phyloP scores from a whole-genome alignment of 2,113 vertebrate species.

The Scalopus aquaticus region DNA sequence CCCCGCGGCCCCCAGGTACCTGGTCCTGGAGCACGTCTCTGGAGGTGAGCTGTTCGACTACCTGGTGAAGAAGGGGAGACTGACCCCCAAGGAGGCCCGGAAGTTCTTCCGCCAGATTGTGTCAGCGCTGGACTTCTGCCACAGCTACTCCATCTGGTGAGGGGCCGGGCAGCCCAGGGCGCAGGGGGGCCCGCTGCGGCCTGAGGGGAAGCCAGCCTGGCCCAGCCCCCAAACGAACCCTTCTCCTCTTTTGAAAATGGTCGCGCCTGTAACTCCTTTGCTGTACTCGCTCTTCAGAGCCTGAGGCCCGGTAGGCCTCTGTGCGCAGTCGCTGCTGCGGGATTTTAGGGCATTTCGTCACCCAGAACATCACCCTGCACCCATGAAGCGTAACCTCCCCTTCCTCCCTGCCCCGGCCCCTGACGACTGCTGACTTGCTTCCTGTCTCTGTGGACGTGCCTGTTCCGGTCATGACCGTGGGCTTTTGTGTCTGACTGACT shows the following conservation, averaged over 20 bases:
- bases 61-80: constrained; percentile 94
- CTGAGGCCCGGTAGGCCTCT: too few relatives aligned
- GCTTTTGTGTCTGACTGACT: too few relatives aligned
- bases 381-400: neutral
- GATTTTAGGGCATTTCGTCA: neutral
- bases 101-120: constrained; percentile 98
- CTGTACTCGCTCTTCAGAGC: too few relatives aligned
- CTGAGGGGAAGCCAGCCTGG: neutral
- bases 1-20: constrained; percentile 85
- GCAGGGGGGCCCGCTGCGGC: neutral
- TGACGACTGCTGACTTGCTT: neutral
- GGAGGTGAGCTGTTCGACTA: constrained; percentile 96
- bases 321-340: neutral
- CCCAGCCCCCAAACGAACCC: neutral
- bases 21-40: constrained; percentile 95
- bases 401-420: neutral
- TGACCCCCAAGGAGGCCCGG: constrained; percentile 94
- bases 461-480: neutral
- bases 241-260: neutral
- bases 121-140: constrained; percentile 95
- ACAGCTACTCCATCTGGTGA: constrained; percentile 96
- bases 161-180: too few relatives aligned
- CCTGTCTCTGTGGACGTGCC: neutral
- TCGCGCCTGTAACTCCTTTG: neutral
- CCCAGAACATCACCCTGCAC: too few relatives aligned